Conservation (phyloP, 2,797 vertebrate species). For the Botia almorhae region DNA sequence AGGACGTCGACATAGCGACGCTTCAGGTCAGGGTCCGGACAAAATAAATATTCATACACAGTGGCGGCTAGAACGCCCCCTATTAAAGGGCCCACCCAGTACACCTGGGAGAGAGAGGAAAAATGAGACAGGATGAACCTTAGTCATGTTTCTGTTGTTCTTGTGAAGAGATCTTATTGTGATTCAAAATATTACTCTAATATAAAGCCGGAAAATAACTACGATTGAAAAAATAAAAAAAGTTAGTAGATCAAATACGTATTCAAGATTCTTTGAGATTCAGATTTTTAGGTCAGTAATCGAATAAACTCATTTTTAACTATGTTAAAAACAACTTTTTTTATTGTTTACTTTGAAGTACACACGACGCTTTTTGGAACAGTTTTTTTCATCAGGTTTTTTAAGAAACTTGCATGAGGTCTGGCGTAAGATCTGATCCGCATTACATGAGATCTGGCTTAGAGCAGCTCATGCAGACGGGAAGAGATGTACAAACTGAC, state of each 20-base stretch:
- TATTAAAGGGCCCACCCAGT: constrained; percentile 88
- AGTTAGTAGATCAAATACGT: not conserved
- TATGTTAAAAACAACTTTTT: too few species aligned
- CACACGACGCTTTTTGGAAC: too few species aligned
- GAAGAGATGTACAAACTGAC: too few species aligned
- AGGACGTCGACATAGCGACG: constrained; percentile 80
- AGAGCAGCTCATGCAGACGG: too few species aligned
- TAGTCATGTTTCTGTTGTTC: not conserved
- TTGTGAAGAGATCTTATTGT: not conserved
- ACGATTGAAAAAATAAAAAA: not conserved
- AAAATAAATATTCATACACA: constrained; percentile 88
- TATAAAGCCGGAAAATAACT: too few species aligned
- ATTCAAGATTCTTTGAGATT: too few species aligned
- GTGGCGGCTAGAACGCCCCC: constrained; percentile 85
- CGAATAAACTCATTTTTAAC: not conserved
- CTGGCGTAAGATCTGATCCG: too few species aligned
- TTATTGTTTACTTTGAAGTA: too few species aligned
- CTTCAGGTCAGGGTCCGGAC: constrained; percentile 83
- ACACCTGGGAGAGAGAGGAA: constrained; percentile 75
- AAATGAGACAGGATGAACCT: not conserved
- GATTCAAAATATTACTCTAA: not conserved
- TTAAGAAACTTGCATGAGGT: too few species aligned
- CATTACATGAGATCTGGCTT: too few species aligned
- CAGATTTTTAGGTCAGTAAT: not conserved
- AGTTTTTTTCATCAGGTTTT: too few species aligned